Conservation (phyloP, 2,888 invertebrate species). For the Folsomia manolachei region DNA sequence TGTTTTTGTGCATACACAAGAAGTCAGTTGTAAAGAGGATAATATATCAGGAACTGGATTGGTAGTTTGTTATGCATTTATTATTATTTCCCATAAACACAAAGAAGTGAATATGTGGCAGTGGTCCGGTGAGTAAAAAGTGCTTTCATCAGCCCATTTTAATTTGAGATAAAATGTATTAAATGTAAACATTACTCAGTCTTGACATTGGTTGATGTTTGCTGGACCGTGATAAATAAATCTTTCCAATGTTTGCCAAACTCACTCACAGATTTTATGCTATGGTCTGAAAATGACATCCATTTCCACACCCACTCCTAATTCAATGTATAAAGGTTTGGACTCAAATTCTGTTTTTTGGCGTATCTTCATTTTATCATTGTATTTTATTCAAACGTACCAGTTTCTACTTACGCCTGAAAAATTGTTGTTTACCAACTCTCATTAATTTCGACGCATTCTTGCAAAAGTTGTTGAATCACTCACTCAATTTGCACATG, state of each 20-base stretch:
- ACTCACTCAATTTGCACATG: background rate
- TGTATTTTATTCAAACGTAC: too few relatives aligned
- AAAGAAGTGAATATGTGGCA: background rate
- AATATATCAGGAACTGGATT: too few relatives aligned
- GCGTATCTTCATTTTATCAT: too few relatives aligned
- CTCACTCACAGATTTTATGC: background rate
- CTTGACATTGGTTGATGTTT: background rate
- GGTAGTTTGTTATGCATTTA: background rate
- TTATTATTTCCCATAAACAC: background rate
- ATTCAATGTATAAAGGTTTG: too few relatives aligned
- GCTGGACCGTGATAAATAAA: background rate
- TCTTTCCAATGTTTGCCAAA: background rate
- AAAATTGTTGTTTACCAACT: too few relatives aligned
- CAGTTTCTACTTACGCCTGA: too few relatives aligned
- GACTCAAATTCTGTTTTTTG: background rate
- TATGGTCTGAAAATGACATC: background rate
- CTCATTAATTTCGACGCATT: background rate
- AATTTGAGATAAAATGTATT: background rate
- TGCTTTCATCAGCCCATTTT: background rate
- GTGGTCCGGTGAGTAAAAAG: background rate
- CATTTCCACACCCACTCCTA: too few relatives aligned
- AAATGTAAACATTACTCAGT: background rate
- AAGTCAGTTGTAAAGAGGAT: too few relatives aligned
- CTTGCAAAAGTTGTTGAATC: background rate
- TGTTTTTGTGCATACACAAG: too few relatives aligned